Evolutionary conservation across 2,797 vertebrate species (phyloP).

Genomic region (Netta rufina): DNA sequence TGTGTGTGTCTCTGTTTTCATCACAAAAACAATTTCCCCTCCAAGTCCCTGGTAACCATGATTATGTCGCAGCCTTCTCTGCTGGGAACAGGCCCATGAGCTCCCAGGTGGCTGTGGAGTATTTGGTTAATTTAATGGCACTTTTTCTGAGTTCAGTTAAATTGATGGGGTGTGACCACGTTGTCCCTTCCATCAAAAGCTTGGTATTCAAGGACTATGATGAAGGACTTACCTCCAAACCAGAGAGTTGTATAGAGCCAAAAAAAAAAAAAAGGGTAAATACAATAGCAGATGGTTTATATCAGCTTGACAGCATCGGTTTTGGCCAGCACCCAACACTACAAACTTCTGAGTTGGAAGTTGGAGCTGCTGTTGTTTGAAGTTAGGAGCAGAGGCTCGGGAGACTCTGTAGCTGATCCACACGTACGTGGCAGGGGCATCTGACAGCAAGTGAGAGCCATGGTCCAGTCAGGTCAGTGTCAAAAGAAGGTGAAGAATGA

Average conservation of each 20-base stretch:
- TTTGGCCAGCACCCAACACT: conserved; percentile 24
- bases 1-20: background rate
- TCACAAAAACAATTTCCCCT: background rate
- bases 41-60: background rate
- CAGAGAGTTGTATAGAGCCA: background rate
- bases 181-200: background rate
- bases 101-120: background rate
- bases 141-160: background rate
- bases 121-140: background rate
- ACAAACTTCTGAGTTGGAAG: conserved; percentile 17
- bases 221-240: conserved; percentile 39
- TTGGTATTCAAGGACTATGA: background rate
- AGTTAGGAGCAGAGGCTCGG: background rate
- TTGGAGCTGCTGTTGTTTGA: conserved; percentile 8
- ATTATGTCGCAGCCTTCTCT: background rate
- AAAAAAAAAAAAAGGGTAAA: background rate
- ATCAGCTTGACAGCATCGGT: background rate
- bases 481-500: background rate
- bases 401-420: background rate
- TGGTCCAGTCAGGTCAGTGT: background rate
- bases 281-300: conserved; percentile 55
- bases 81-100: background rate
- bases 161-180: background rate
- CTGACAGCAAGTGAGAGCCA: background rate
- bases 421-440: fast-evolving